A percentile compares a stretch with the other conserved stretches of the same genome.
These are phyloP conservation scores for Equus quagga DNA, from an alignment of 2,113 vertebrate genomes.

Conservation along the genomic window DNA sequence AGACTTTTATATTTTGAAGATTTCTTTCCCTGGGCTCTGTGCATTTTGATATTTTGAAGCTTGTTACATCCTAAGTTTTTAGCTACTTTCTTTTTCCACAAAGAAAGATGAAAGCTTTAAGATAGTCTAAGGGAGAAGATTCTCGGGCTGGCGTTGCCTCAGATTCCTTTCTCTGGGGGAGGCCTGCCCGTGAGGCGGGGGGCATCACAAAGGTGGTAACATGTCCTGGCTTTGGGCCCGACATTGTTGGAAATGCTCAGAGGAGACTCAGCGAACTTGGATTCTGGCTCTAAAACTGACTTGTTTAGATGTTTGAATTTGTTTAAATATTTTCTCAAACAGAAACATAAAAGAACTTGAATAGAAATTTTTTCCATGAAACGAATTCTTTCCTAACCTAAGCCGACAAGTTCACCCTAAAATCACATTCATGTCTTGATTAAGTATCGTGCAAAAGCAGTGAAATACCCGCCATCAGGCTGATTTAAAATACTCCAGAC, in stretches of 20 bases:
- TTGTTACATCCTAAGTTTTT: not conserved
- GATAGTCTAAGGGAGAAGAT: conserved; percentile 59
- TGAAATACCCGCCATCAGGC: not conserved
- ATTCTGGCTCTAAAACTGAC: conserved; percentile 68
- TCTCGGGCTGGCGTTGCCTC: conserved; percentile 50
- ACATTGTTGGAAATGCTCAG: conserved; percentile 74
- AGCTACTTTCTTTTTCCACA: not conserved
- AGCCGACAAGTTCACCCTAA: not conserved
- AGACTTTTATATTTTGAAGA: not conserved
- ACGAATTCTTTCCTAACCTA: conserved; percentile 46
- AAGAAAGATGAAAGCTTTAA: conserved; percentile 56
- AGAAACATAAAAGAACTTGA: conserved; percentile 63
- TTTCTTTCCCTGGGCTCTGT: not conserved
- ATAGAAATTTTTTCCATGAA: conserved; percentile 45
- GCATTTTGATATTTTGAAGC: not conserved
- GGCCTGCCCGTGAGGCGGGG: conserved; percentile 53
- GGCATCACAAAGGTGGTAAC: conserved; percentile 56
- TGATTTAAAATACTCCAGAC: not conserved
- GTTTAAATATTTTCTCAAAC: conserved; percentile 74
- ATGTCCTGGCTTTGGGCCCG: conserved; percentile 67
- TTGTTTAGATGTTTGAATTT: conserved; percentile 79
- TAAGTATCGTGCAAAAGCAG: not conserved
- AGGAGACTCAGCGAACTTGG: conserved; percentile 57
- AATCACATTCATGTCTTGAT: conserved; percentile 9
- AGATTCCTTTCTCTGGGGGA: conserved; percentile 68